phyloP scores from a whole-genome alignment of 1,140 invertebrate genomes.

The Drosophila gunungcola region DNA sequence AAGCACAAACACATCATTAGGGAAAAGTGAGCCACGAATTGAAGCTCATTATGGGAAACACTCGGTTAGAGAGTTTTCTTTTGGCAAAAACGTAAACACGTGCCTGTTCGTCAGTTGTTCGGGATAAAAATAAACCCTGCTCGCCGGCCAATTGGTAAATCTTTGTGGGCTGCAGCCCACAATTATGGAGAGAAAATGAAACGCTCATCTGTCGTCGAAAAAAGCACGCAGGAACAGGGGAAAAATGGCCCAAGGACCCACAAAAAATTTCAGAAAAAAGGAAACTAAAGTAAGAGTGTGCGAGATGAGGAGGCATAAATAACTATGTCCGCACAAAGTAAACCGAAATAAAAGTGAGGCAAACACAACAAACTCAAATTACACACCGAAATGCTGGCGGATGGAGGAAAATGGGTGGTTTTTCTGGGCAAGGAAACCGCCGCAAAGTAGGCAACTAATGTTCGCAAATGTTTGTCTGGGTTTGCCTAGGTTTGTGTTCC shows the following conservation, averaged over 20 bases:
- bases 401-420: constrained; percentile 1
- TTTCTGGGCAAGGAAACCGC: constrained; percentile 9
- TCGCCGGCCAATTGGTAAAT: constrained; percentile 59
- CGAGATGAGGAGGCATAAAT: constrained; percentile 59
- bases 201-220: constrained; percentile 50
- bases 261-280: constrained; percentile 17
- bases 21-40: constrained; percentile 28
- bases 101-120: constrained; percentile 33
- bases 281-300: constrained; percentile 17
- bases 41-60: constrained; percentile 49
- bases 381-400: constrained; percentile 23
- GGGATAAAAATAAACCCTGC: constrained; percentile 42
- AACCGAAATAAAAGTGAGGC: constrained; percentile 45
- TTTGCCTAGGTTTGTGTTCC: constrained; percentile 31
- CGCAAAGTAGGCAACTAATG: constrained; percentile 53
- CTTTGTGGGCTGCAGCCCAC: constrained; percentile 50
- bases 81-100: constrained; percentile 45
- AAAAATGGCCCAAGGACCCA: constrained; percentile 48
- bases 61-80: constrained; percentile 1
- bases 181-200: constrained; percentile 76
- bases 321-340: constrained; percentile 61
- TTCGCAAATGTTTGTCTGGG: constrained; percentile 65
- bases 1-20: constrained; percentile 37
- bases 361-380: constrained; percentile 59
- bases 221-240: neutral